Evolutionary conservation across 1,140 invertebrate genomes (phyloP).

Genomic region (Zaprionus davidi): DNA sequence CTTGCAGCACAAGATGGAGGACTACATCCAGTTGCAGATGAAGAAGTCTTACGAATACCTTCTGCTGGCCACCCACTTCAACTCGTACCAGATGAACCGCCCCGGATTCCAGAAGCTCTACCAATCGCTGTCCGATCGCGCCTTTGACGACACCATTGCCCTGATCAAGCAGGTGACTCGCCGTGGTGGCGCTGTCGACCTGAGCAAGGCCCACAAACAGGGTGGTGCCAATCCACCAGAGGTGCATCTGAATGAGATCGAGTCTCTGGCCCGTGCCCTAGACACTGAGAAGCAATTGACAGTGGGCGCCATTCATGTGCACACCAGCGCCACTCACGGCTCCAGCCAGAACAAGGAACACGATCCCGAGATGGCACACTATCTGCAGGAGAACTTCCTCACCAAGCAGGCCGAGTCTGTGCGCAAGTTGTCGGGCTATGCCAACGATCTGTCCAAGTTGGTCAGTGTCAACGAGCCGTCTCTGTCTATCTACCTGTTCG

Average conservation of each 20-base stretch:
- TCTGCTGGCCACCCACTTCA: conserved; percentile 90
- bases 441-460: conserved; percentile 89
- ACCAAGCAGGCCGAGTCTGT: conserved; percentile 88
- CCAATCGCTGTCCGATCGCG: conserved; percentile 89
- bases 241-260: conserved; percentile 86
- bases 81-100: conserved; percentile 90
- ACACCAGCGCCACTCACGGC: conserved; percentile 84
- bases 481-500: conserved; percentile 89
- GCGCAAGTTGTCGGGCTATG: conserved; percentile 89
- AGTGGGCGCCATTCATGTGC: conserved; percentile 88
- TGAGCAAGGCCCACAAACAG: conserved; percentile 52
- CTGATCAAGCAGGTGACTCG: conserved; percentile 90
- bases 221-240: conserved; percentile 51
- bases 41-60: conserved; percentile 90
- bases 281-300: conserved; percentile 90
- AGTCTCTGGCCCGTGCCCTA: conserved; percentile 89
- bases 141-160: conserved; percentile 90
- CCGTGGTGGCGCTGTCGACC: conserved; percentile 86
- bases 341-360: conserved; percentile 85
- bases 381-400: conserved; percentile 90
- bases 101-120: conserved; percentile 91
- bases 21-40: conserved; percentile 88
- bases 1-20: conserved; percentile 82
- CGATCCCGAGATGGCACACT: conserved; percentile 89
- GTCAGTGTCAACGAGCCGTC: conserved; percentile 87